Evolutionary conservation across 2,113 vertebrate genomes (phyloP).

Genomic region (Pterocles burchelli): DNA sequence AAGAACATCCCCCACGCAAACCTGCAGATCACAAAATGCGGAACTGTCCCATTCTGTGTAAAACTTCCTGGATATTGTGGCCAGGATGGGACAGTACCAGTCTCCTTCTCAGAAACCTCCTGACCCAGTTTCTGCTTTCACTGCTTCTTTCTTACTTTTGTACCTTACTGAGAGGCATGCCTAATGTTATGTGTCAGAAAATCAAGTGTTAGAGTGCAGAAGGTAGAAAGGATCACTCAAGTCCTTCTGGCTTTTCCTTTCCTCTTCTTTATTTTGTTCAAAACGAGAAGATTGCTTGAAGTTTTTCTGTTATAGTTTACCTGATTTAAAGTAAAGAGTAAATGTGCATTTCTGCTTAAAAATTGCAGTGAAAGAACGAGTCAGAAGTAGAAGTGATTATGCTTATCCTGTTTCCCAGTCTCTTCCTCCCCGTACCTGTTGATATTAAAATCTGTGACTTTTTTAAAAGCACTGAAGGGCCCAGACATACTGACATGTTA

Average conservation of each 20-base stretch:
- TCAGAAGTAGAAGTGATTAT: background rate
- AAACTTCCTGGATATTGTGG: background rate
- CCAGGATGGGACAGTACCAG: background rate
- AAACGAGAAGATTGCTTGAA: background rate
- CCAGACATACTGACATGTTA: background rate
- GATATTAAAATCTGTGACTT: background rate
- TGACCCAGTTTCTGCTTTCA: background rate
- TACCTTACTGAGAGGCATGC: background rate
- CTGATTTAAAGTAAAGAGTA: background rate
- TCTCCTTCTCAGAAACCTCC: background rate
- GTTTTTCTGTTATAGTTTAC: background rate
- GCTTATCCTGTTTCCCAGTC: background rate
- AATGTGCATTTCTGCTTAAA: background rate
- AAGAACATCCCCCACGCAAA: background rate
- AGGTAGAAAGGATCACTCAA: background rate
- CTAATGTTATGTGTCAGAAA: background rate
- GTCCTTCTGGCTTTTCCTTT: background rate
- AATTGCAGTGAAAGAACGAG: background rate
- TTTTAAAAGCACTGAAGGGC: background rate
- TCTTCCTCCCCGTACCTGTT: background rate
- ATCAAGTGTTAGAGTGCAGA: background rate
- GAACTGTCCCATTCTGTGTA: background rate
- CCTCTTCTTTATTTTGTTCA: background rate
- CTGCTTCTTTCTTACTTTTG: background rate
- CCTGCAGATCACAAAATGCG: background rate